Conservation (phyloP, 1,140 invertebrate species). For the Rhizoglyphus robini region DNA sequence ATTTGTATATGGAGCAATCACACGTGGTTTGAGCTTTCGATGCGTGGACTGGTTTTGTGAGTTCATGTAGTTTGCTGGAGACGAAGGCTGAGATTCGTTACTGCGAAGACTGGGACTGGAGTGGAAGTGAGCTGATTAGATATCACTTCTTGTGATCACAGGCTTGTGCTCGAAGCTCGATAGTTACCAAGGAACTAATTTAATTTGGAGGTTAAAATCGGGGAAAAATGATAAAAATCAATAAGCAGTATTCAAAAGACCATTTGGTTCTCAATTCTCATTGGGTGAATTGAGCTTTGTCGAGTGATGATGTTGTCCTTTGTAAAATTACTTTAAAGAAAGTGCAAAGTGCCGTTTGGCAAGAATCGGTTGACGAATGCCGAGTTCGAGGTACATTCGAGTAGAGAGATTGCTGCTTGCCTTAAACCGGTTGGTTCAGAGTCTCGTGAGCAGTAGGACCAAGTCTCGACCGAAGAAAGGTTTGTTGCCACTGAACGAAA, state of each 20-base stretch:
- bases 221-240: too few species aligned
- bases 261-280: background rate
- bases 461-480: constrained; percentile 4
- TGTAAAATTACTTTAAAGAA: too few species aligned
- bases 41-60: too few species aligned
- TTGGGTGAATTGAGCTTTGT: background rate
- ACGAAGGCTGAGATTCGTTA: background rate
- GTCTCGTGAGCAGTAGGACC: constrained; percentile 9
- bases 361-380: constrained; percentile 13
- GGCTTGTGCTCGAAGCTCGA: too few species aligned
- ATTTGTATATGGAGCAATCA: too few species aligned
- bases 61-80: background rate
- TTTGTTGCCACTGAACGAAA: background rate
- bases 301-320: background rate
- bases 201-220: too few species aligned
- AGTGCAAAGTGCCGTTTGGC: constrained; percentile 1
- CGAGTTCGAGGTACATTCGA: background rate
- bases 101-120: background rate
- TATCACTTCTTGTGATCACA: background rate
- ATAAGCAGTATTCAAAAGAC: too few species aligned
- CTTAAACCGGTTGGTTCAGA: constrained; percentile 17
- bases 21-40: too few species aligned
- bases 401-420: background rate
- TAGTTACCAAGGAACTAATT: too few species aligned
- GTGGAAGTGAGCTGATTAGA: background rate